Base-by-base conservation (phyloP, 2,888 invertebrate species). In the Himalopsyche japonica region DNA sequence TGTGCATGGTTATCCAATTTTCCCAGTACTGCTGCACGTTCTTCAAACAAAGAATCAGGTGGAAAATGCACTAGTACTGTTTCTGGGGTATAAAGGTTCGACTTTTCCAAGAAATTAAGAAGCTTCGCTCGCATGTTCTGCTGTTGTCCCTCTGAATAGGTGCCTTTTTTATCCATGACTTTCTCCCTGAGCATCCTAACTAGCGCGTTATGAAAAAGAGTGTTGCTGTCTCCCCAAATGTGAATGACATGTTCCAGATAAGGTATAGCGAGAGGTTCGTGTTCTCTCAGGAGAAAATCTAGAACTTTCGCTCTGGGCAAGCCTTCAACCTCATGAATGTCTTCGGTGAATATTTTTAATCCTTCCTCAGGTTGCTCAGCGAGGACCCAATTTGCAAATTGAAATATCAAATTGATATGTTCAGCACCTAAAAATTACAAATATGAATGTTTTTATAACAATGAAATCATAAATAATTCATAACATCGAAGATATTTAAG, bases 221-320 rank as follows among this genome's bases (percentile, higher is more conserved):
- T 93, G 89, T 95, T 96, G 0, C 93, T 93, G 87, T 99, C 99
- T 86, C 95, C 94, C 98, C 99, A 99, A 3, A 94, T 94, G 86
- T 96, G 94, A 37, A 99, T 97, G 0, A 99, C 95, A 89, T 99
- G 98, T 89, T 99, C 99, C 89, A 99, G 91, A 90, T 99, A 99
- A 0, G 97, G 96, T 88, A 98, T 97, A 0, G 98, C 97, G 34
- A 98, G 92, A 20, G 93, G 90, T 86, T 96, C 95, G 89, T 97
- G 97, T 87, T 94, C 95, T 88, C 96, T 94, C n/a, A 97, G 92
- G 20, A 99, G 91, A 90, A 96, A 99, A 88, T 98, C 97, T 49
- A 99, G 91, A 49, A 99, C 95, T 89, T 96, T 95, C 1, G 97
- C 95, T 82, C 99, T 93, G 0, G 99, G 98, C 57, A 99, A 92